Percentiles rank a stretch among this genome's conserved stretches.
Conservation (phyloP, 2,113 vertebrate genomes). For the Apodemus speciosus region DNA sequence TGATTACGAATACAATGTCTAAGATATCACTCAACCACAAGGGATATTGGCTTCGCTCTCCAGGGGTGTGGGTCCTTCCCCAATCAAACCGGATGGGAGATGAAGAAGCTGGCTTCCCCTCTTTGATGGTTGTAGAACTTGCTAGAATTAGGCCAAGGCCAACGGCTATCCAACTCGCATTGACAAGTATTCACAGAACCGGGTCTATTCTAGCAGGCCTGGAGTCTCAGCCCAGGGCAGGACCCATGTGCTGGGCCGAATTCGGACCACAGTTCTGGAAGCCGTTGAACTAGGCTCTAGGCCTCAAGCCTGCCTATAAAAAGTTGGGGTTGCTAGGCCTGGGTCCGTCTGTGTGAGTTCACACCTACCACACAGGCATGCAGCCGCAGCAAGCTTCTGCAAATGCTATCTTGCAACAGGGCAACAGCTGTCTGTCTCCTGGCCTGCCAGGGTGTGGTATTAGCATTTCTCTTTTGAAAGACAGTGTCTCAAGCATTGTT, state of each 20-base stretch:
- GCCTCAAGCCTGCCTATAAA: background rate
- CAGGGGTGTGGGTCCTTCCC: background rate
- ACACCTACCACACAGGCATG: background rate
- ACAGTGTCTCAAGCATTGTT: accelerated
- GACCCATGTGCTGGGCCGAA: background rate
- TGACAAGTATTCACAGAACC: background rate
- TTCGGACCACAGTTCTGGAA: background rate
- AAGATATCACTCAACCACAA: background rate
- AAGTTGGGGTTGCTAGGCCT: background rate
- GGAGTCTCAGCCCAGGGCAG: background rate
- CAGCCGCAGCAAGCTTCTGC: background rate
- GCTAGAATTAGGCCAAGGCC: background rate
- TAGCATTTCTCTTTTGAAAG: background rate
- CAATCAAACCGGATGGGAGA: background rate
- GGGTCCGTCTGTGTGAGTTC: background rate
- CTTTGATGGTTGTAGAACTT: background rate
- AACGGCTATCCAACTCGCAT: background rate
- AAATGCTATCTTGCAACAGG: too few species aligned
- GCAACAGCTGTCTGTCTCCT: too few species aligned
- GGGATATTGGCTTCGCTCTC: too few species aligned
- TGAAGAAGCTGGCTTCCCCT: background rate
- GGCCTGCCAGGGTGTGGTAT: accelerated
- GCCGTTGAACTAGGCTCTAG: too few species aligned
- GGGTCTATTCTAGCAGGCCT: background rate
- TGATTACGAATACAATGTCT: background rate